Conservation (phyloP, 2,113 vertebrate species). For the Alethe castanea region DNA sequence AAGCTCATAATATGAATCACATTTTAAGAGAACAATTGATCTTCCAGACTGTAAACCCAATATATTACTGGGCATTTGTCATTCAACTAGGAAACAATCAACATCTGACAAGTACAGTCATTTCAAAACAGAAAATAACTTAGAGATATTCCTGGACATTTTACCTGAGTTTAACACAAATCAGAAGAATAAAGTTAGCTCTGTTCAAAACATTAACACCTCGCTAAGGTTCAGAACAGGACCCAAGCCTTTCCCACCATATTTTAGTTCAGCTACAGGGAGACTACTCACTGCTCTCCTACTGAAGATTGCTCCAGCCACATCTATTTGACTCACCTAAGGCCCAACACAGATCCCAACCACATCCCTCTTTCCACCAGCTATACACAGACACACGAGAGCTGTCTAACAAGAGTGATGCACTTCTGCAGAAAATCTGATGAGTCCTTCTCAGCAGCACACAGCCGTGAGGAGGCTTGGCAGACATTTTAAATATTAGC, state of each 20-base stretch:
- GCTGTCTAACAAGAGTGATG: neutral
- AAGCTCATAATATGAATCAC: neutral
- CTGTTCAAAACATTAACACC: neutral
- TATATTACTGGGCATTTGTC: neutral
- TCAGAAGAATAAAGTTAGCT: neutral
- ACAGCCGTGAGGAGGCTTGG: neutral
- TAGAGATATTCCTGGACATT: neutral
- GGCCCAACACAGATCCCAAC: neutral
- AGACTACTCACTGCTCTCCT: neutral
- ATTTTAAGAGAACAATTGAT: neutral
- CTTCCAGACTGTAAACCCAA: neutral
- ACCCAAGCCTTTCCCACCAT: neutral
- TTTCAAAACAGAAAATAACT: neutral
- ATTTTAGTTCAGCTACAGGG: neutral
- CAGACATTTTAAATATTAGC: neutral
- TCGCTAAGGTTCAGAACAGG: neutral
- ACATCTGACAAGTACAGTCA: neutral
- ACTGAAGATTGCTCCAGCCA: neutral
- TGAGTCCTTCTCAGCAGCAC: neutral
- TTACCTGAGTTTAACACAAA: neutral
- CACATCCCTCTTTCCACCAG: neutral
- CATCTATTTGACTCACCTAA: neutral
- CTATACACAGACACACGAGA: neutral
- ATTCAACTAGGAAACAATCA: neutral
- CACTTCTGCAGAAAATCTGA: neutral